Base-by-base conservation (phyloP, 2,113 vertebrate genomes). In the Heliornis fulica region DNA sequence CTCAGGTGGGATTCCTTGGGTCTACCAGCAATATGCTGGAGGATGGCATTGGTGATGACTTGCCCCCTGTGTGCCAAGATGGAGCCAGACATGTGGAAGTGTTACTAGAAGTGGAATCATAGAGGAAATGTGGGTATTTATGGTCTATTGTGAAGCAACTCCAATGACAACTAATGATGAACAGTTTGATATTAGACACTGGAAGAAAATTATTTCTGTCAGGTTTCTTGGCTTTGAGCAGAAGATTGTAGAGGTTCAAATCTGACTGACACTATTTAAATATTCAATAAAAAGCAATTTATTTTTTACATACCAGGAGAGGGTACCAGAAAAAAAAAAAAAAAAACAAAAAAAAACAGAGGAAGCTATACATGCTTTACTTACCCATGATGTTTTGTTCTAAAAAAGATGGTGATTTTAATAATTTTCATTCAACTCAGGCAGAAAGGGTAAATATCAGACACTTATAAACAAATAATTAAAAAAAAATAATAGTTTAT, bases 271-370 rank as follows among this genome's bases (percentile, higher is more conserved):
- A 66, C 10, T 95, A 36, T 19, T 59, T 53, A 64, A 85, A 87
- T 45, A 63, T 45, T 63, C 20, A 59, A 68, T 16, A 54, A 60
- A 75, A 59, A 9, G 0, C 1, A 28, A 38, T 56, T 72, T 82
- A 25, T 78, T 84, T 83, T 40, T 3, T 70, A 60, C 10, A 18
- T 40, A 13, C 2, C 36, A 34, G 7, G 11, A 71, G 7, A 1
- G 13, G 0, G 4, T 28, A 48, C 2, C 1, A 13, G 10, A 6
- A 15, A 17, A 16, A 18, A 41, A 36, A 29, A 15, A 10, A 9
- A 19, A 8, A 20, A 38, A 31, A 15, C 10, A 9, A 15, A 8
- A 19, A 36, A 29, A 66, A 6, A 19, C n/a, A n/a, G 21, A 8
- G 2, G 3, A 45, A 48, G 2, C 2, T 45, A 11, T 50, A 57